Evolutionary conservation across 2,797 vertebrate genomes (phyloP).

Genomic region (Neosilurus hyrtlii): DNA sequence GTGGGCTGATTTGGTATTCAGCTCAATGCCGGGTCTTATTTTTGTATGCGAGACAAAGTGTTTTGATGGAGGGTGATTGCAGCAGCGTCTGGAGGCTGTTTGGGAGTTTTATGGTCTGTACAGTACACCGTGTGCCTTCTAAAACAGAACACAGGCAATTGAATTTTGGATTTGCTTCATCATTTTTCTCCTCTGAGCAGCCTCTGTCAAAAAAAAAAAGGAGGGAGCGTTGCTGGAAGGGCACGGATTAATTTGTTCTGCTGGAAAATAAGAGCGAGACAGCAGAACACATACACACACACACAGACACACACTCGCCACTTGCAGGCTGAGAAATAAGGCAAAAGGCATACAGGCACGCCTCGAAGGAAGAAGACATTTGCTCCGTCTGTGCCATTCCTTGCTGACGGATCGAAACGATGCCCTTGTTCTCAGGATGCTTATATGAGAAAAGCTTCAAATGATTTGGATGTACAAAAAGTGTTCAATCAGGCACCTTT

Average conservation of each 20-base stretch:
- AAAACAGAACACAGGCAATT: constrained; percentile 87
- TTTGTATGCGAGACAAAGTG: constrained; percentile 99
- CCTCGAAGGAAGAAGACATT: constrained; percentile 58
- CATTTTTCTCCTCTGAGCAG: constrained; percentile 72
- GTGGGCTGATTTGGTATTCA: constrained; percentile 98
- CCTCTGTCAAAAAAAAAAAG: constrained; percentile 55
- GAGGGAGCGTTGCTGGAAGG: constrained; percentile 61
- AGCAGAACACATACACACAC: constrained; percentile 60
- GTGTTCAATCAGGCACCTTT: constrained; percentile 59
- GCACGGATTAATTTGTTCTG: constrained; percentile 76
- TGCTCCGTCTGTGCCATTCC: constrained; percentile 57
- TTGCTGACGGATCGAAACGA: constrained; percentile 53
- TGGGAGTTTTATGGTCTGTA: constrained; percentile 95
- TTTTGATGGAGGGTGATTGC: constrained; percentile 99
- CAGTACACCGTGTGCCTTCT: constrained; percentile 94
- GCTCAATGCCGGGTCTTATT: constrained; percentile 91
- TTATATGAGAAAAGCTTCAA: constrained; percentile 64
- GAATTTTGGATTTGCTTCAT: constrained; percentile 88
- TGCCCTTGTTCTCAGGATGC: constrained; percentile 55
- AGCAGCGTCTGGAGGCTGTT: constrained; percentile 91
- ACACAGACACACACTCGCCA: constrained; percentile 19
- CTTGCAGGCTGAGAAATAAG: constrained; percentile 44
- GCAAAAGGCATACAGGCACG: constrained; percentile 39
- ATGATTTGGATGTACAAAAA: constrained; percentile 53
- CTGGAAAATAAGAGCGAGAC: constrained; percentile 71